Evolutionary conservation across 2,797 vertebrate species (phyloP).

Genomic region (Clarias fuscus): DNA sequence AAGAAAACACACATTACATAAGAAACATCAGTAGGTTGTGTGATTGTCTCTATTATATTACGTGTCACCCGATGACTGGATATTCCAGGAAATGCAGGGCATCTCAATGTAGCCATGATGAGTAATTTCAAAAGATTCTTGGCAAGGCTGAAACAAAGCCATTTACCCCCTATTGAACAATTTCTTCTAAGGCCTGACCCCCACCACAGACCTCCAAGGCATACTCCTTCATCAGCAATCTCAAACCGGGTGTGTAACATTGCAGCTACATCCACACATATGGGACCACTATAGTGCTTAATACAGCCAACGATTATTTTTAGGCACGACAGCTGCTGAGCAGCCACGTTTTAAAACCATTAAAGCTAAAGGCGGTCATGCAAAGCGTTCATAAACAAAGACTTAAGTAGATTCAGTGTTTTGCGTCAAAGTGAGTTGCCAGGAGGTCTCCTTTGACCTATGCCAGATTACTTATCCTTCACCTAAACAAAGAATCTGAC

Average conservation of each 20-base stretch:
- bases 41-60: slow-evolving; percentile 15
- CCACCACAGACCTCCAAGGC: slow-evolving; percentile 13
- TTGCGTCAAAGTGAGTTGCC: background rate
- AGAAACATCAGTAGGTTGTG: background rate
- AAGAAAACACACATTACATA: background rate
- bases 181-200: slow-evolving; percentile 42
- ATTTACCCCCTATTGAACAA: slow-evolving; percentile 28
- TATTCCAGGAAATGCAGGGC: slow-evolving; percentile 35
- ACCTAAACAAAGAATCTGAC: background rate
- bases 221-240: slow-evolving; percentile 26
- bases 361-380: background rate
- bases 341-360: slow-evolving; percentile 22
- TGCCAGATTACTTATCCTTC: background rate
- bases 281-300: background rate
- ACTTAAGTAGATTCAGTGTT: background rate
- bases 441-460: background rate
- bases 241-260: slow-evolving; percentile 19
- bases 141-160: slow-evolving; percentile 32
- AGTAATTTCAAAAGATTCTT: slow-evolving; percentile 31
- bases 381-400: background rate
- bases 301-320: slow-evolving; percentile 26
- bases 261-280: background rate
- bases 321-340: slow-evolving; percentile 31
- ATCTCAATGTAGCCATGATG: slow-evolving; percentile 20
- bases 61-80: slow-evolving; percentile 1